A percentile compares a stretch with the other conserved stretches of the same genome.
These are phyloP conservation scores for Drosophila triauraria DNA, from an alignment of 1,140 invertebrate species.

Conservation along the genomic window DNA sequence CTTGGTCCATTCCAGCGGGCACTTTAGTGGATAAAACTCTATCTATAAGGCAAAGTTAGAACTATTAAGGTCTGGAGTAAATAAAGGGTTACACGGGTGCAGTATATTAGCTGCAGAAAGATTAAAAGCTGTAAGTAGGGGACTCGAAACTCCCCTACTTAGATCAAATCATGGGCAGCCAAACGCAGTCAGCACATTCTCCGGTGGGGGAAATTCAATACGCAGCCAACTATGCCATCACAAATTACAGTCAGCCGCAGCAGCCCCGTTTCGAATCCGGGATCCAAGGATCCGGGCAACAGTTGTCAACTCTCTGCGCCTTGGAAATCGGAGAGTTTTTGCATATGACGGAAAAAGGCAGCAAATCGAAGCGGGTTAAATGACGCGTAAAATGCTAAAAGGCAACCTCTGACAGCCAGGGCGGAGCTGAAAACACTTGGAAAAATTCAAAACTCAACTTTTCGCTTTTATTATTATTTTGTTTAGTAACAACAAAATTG, in stretches of 20 bases:
- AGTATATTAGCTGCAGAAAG: neutral
- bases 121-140: slow-evolving; percentile 19
- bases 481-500: no score
- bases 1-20: neutral
- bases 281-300: slow-evolving; percentile 41
- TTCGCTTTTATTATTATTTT: neutral
- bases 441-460: neutral
- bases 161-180: slow-evolving; percentile 32
- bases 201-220: slow-evolving; percentile 30
- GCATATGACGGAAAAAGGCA: slow-evolving; percentile 34
- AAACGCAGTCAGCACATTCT: slow-evolving; percentile 28
- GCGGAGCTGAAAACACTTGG: neutral
- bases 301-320: slow-evolving; percentile 52
- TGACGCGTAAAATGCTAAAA: slow-evolving; percentile 67
- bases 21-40: no score
- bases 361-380: slow-evolving; percentile 70
- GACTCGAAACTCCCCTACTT: slow-evolving; percentile 1
- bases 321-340: slow-evolving; percentile 37
- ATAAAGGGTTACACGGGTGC: neutral
- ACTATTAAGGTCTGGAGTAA: no score
- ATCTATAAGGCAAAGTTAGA: no score
- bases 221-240: slow-evolving; percentile 44
- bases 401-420: slow-evolving; percentile 22
- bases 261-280: neutral
- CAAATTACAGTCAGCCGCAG: slow-evolving; percentile 43